phyloP scores from a whole-genome alignment of 35 echinoderm and acorn worm genomes.

The Acanthaster planci region DNA sequence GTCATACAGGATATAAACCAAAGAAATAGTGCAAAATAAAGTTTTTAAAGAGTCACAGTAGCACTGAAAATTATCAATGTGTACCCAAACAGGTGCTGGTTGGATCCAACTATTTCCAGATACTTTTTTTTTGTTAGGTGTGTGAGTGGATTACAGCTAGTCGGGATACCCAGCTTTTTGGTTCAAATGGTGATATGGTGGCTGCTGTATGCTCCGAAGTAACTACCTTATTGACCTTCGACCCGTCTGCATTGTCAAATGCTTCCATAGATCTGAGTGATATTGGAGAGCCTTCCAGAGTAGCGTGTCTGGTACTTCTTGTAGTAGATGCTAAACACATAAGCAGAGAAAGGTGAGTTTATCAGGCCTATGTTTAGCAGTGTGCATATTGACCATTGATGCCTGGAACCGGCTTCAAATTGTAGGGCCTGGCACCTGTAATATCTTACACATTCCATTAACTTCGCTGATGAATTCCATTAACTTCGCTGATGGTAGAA shows the following conservation, averaged over 20 bases:
- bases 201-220: not conserved
- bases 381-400: not conserved
- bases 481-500: too few species aligned
- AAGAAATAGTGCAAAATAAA: too few species aligned
- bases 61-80: too few species aligned
- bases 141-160: constrained; percentile 29
- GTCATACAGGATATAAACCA: too few species aligned
- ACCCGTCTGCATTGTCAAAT: not conserved
- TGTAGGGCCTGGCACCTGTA: too few species aligned
- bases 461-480: too few species aligned
- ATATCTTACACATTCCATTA: too few species aligned
- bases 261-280: not conserved
- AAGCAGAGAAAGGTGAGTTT: not conserved
- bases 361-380: too few species aligned
- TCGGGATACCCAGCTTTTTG: constrained; percentile 3
- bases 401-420: too few species aligned
- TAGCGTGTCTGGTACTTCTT: not conserved
- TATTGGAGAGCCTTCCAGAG: not conserved
- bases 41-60: too few species aligned
- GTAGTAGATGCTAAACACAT: not conserved
- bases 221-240: constrained; percentile 6
- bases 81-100: too few species aligned
- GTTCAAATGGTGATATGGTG: not conserved
- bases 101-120: not conserved
- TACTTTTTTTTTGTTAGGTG: constrained; percentile 4